Evolutionary conservation across 35 echinoderm and acorn worm species (phyloP).

Genomic region (Ophioderma brevispina): DNA sequence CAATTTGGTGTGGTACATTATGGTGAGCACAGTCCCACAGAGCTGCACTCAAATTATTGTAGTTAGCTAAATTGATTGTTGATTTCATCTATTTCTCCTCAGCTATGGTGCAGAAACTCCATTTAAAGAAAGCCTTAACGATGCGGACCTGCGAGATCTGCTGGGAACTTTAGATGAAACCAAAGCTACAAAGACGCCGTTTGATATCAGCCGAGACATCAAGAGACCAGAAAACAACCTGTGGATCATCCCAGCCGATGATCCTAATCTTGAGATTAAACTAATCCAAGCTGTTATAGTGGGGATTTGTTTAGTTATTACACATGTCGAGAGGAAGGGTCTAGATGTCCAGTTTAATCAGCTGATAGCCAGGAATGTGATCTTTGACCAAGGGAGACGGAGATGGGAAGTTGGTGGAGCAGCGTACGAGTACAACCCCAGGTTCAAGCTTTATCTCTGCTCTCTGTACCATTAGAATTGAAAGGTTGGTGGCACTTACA

Average conservation of each 20-base stretch:
- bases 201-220: conserved; percentile 16
- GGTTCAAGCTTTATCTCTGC: conserved; percentile 71
- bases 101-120: background rate
- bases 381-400: conserved; percentile 47
- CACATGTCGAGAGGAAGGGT: conserved; percentile 70
- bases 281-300: conserved; percentile 73
- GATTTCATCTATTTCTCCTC: background rate
- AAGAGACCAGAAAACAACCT: conserved; percentile 51
- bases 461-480: conserved; percentile 75
- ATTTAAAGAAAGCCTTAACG: background rate
- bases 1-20: background rate
- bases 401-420: conserved; percentile 66
- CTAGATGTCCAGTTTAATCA: conserved; percentile 57
- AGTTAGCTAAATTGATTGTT: background rate
- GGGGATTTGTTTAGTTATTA: conserved; percentile 81
- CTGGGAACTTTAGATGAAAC: background rate
- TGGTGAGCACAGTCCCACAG: no score
- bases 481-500: conserved; percentile 77
- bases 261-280: conserved; percentile 60
- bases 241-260: conserved; percentile 73
- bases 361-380: conserved; percentile 68
- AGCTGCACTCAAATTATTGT: background rate
- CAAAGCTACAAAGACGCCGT: background rate
- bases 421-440: conserved; percentile 73
- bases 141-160: background rate